Base-by-base conservation (phyloP, 2,888 invertebrate genomes). In the Archips xylosteana region DNA sequence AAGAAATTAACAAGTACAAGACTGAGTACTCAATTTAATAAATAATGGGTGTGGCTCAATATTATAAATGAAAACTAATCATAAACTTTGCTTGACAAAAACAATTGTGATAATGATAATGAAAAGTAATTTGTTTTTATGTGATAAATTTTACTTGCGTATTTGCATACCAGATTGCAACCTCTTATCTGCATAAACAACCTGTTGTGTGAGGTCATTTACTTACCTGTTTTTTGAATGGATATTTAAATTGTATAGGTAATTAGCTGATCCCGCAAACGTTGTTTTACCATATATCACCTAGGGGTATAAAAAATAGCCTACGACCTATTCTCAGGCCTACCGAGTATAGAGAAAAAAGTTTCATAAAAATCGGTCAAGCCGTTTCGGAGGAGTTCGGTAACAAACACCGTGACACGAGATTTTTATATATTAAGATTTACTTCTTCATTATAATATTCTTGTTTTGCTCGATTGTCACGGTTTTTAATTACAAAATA, bases 161-260 rank as follows among this genome's bases (percentile, higher is more conserved):
- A 59, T 39, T 45, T 67, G 45, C 15, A 13, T 34, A 65, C 54
- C 45, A 57, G 54, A 57, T 42, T 15, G 10, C 15, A 42, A 34
- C n/a, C 36, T 23, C 13, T 39, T 71, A 71, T 60, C 60, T 51
- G 51, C 39, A 9, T 66, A 66, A 59, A 61, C 61, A 66, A 51
- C 32, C 49, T 15, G 59, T 59, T 71, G 65, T 60, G 47, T 65
- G 5, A 71, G 66, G 49, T 51, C 49, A 42, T 66, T 66, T 60
- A 66, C 71, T 60, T 71, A 60, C 5, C 5, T 36, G 5, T 36
- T 66, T 49, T 60, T 49, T 39, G 2, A 49, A 32, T 70, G 13
- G 36, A 10, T 59, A 8, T 32, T 61, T n/a, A 36, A 60, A 13
- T 60, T 60, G 6, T 54, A 4, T 6, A 23, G 15, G 54, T 15